Conservation (phyloP, 2,113 vertebrate species). For the Poeciliopsis turrubarensis region DNA sequence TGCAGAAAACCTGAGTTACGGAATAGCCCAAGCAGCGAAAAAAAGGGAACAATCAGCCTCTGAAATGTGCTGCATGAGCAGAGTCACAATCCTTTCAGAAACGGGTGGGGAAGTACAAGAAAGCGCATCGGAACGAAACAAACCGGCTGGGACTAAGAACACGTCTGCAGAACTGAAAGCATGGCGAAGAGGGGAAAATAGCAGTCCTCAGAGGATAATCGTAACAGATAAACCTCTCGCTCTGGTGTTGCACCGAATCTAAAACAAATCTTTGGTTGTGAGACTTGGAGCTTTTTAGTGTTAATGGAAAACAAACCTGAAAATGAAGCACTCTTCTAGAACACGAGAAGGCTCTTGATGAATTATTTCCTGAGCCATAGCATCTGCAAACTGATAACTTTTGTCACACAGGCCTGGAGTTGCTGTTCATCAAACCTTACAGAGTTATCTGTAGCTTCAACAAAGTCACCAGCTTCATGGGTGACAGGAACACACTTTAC, state of each 20-base stretch:
- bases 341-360: no score
- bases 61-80: slow-evolving; percentile 14
- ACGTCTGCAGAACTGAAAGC: neutral
- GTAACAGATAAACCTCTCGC: neutral
- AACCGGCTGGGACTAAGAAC: neutral
- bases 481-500: slow-evolving; percentile 17
- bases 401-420: slow-evolving; percentile 23
- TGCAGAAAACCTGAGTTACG: neutral
- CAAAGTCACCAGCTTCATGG: slow-evolving; percentile 56
- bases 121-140: neutral
- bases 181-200: neutral
- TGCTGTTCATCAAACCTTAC: slow-evolving; percentile 34
- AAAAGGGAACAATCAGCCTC: neutral
- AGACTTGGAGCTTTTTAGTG: neutral
- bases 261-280: neutral
- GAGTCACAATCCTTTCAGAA: neutral
- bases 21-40: neutral
- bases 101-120: neutral
- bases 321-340: neutral
- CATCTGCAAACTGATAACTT: slow-evolving; percentile 50
- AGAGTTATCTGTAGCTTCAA: slow-evolving; percentile 55
- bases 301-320: neutral
- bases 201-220: no score
- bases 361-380: slow-evolving; percentile 5
- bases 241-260: neutral